These are phyloP conservation scores for Parascotia fuliginaria DNA, from an alignment of 2,888 invertebrate species.

Conservation along the genomic window DNA sequence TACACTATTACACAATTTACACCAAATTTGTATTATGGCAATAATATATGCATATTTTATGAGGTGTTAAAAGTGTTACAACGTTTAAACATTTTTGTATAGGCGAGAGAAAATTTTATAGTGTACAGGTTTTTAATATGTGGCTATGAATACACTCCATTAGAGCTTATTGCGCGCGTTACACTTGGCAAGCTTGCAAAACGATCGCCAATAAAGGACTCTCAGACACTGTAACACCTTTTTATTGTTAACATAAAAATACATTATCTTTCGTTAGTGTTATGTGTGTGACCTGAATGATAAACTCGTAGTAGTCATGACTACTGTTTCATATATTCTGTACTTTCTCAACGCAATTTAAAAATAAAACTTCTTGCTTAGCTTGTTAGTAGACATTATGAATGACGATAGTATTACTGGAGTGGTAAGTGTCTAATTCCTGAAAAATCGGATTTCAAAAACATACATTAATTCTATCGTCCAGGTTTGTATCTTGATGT, in stretches of 20 bases:
- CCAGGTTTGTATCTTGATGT: too few species aligned
- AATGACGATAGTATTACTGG: too few species aligned
- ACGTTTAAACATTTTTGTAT: not conserved
- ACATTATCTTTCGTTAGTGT: slow-evolving; percentile 49
- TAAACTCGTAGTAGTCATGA: slow-evolving; percentile 5
- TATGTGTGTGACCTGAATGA: slow-evolving; percentile 15
- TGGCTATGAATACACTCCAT: slow-evolving; percentile 39
- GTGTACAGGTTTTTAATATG: slow-evolving; percentile 33
- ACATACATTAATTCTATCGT: too few species aligned
- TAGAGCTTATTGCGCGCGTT: slow-evolving; percentile 42
- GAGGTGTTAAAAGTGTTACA: not conserved
- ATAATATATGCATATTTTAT: not conserved
- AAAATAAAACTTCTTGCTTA: too few species aligned
- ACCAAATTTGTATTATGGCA: too few species aligned
- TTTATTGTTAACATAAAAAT: slow-evolving; percentile 52
- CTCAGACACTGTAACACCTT: slow-evolving; percentile 53
- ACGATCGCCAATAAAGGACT: slow-evolving; percentile 49
- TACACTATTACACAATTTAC: too few species aligned
- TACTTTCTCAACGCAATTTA: too few species aligned
- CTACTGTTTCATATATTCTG: not conserved
- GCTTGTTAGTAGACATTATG: too few species aligned
- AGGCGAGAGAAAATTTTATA: not conserved
- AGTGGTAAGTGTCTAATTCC: too few species aligned
- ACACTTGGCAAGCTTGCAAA: slow-evolving; percentile 52
- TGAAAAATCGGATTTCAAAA: too few species aligned